Conservation (phyloP, 2,797 vertebrate species). For the Pseudopleuronectes americanus region DNA sequence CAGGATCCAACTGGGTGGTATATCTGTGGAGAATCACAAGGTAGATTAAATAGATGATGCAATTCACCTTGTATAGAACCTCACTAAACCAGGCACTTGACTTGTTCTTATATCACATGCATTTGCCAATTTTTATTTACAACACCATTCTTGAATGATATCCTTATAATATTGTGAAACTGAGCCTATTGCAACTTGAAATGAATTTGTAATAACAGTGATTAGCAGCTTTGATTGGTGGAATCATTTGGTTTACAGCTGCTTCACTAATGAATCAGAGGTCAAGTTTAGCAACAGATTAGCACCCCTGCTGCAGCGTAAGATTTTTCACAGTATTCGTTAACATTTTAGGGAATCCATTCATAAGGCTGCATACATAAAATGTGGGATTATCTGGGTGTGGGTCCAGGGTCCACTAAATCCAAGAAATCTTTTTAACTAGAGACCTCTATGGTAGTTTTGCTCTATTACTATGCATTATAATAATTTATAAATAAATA, state of each 20-base stretch:
- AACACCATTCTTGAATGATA: not conserved
- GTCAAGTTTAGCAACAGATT: not conserved
- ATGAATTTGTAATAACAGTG: no score
- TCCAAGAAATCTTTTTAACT: not conserved
- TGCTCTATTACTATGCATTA: no score
- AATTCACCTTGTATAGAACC: not conserved
- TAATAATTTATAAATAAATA: no score
- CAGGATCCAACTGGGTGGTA: slow-evolving; percentile 88
- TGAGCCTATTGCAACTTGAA: not conserved
- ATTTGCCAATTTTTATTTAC: not conserved
- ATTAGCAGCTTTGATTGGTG: no score
- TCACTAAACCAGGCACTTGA: no score
- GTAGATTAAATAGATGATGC: not conserved
- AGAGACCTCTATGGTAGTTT: no score
- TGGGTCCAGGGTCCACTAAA: not conserved
- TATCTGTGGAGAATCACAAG: slow-evolving; percentile 80
- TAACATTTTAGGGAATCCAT: not conserved
- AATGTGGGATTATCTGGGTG: not conserved
- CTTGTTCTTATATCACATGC: not conserved
- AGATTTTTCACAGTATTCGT: not conserved
- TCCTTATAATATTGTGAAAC: not conserved
- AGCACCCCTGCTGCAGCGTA: not conserved
- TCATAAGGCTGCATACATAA: not conserved
- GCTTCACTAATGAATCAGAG: no score
- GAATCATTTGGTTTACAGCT: no score